Percentiles rank a stretch among this genome's conserved stretches.
phyloP scores from a whole-genome alignment of 2,888 invertebrate genomes.

The Apodemia duryi region DNA sequence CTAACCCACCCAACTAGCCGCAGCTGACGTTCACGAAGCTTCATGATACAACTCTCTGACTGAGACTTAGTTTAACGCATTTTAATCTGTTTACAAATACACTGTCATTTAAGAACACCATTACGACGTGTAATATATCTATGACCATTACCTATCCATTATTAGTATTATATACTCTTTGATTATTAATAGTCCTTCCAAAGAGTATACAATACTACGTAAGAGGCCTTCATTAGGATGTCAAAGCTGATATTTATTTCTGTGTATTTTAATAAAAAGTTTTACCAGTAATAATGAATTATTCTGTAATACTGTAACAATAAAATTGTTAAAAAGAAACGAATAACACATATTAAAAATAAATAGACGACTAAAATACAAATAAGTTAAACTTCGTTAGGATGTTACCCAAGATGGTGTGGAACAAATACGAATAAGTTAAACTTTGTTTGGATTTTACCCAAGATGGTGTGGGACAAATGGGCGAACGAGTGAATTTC shows the following conservation, averaged over 20 bases:
- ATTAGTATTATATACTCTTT: no score
- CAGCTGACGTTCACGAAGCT: no score
- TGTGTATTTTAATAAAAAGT: not conserved
- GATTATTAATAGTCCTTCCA: no score
- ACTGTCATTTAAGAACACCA: no score
- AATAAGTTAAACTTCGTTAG: not conserved
- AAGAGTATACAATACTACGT: no score
- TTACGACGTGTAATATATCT: no score
- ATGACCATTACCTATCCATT: no score
- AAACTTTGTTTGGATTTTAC: not conserved
- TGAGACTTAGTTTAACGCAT: no score
- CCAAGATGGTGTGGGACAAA: not conserved
- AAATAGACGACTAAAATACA: not conserved
- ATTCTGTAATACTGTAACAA: not conserved
- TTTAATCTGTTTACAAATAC: no score
- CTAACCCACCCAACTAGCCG: no score
- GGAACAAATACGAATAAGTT: no score
- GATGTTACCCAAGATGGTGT: not conserved
- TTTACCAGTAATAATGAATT: not conserved
- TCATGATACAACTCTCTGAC: no score
- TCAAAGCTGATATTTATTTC: not conserved
- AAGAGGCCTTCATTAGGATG: not conserved
- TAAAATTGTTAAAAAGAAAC: not conserved
- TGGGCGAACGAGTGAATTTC: conserved; percentile 25
- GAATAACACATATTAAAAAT: not conserved